These are phyloP conservation scores for Neotoxoptera formosana DNA, from an alignment of 1,140 invertebrate genomes.

Conservation along the genomic window DNA sequence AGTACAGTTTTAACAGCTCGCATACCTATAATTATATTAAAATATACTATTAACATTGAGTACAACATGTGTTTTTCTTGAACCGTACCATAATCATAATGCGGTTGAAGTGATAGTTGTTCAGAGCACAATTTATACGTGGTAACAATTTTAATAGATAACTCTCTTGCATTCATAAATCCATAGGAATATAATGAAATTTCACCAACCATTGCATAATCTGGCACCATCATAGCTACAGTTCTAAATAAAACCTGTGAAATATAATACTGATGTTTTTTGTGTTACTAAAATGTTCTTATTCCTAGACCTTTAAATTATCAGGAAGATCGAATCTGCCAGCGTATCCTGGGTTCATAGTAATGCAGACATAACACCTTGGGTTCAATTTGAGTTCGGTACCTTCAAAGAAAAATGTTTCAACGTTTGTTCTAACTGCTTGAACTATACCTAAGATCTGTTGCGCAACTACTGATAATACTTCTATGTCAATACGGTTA, in stretches of 20 bases:
- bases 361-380: slow-evolving; percentile 88
- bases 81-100: slow-evolving; percentile 84
- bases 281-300: slow-evolving; percentile 49
- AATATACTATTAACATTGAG: not conserved
- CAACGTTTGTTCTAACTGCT: slow-evolving; percentile 75
- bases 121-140: slow-evolving; percentile 89
- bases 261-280: not conserved
- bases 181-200: slow-evolving; percentile 90
- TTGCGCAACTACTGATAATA: slow-evolving; percentile 82
- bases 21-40: slow-evolving; percentile 67
- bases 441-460: slow-evolving; percentile 84
- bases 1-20: slow-evolving; percentile 84
- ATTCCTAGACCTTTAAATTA: slow-evolving; percentile 75
- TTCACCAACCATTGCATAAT: slow-evolving; percentile 91
- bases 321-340: slow-evolving; percentile 87
- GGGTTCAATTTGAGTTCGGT: slow-evolving; percentile 81
- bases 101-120: slow-evolving; percentile 84
- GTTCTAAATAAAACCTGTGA: slow-evolving; percentile 82
- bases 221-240: slow-evolving; percentile 95
- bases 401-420: slow-evolving; percentile 85
- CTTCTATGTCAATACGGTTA: slow-evolving; percentile 91
- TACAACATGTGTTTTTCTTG: not conserved
- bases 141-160: slow-evolving; percentile 88
- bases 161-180: slow-evolving; percentile 79
- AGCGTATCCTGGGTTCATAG: slow-evolving; percentile 93